Evolutionary conservation across 2,888 invertebrate genomes (phyloP).

Genomic region (Cephus spinipes): DNA sequence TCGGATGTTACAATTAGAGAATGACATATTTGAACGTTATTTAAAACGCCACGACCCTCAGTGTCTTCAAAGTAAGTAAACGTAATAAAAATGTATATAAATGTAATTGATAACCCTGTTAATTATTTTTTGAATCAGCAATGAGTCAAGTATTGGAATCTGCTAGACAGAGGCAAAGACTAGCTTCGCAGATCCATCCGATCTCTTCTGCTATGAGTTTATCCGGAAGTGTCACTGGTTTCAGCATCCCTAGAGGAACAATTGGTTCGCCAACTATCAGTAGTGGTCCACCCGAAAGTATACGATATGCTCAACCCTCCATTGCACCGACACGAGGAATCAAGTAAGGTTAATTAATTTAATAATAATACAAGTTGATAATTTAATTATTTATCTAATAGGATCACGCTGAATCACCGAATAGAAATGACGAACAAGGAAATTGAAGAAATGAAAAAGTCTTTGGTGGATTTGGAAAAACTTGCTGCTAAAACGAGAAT

Average conservation of each 20-base stretch:
- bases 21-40: constrained; percentile 69
- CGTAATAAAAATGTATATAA: constrained; percentile 56
- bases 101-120: constrained; percentile 41
- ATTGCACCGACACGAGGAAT: constrained; percentile 12
- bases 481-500: constrained; percentile 65
- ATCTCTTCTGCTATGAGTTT: constrained; percentile 38
- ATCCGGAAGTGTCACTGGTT: constrained; percentile 29
- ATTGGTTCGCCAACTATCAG: constrained; percentile 30
- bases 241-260: constrained; percentile 24
- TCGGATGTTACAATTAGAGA: constrained; percentile 66
- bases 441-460: constrained; percentile 66
- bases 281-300: constrained; percentile 37
- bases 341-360: constrained; percentile 19
- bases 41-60: constrained; percentile 68
- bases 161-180: constrained; percentile 33
- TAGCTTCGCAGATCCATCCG: constrained; percentile 30
- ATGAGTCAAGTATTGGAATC: constrained; percentile 42
- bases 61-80: constrained; percentile 67
- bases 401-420: constrained; percentile 69
- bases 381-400: constrained; percentile 29
- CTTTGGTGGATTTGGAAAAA: constrained; percentile 54
- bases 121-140: constrained; percentile 26
- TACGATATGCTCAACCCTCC: constrained; percentile 23
- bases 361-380: background rate
- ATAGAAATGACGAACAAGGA: constrained; percentile 69